Evolutionary conservation across 2,113 vertebrate species (phyloP), one percentile per base, ranked within the genome.

Genomic region (Dicentrarchus labrax): DNA sequence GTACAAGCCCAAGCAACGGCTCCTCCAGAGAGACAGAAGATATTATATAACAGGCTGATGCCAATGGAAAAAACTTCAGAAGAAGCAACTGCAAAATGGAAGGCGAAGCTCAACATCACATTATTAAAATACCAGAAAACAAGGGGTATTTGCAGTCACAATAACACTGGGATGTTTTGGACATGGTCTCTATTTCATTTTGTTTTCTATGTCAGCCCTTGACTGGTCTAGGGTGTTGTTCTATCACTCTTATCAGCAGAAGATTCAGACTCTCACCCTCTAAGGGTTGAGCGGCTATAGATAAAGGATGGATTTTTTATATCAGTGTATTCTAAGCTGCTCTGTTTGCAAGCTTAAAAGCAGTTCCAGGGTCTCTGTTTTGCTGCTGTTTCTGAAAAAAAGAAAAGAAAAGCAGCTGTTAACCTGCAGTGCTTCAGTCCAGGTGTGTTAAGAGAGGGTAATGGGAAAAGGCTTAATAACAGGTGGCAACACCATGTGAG

Each of bases 391-490:
- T 19, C 48, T 22, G 22, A 15, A 8, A 41, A 30, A 47, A 47
- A 47, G 8, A 45, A 2, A 11, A 45, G 12, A n/a, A n/a, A n/a
- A 79, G 36, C 17, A 60, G 7, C 8, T 24, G 59, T 80, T 48
- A 57, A 45, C 24, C 38, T 47, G 56, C 51, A 36, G 61, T 54
- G 57, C 13, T 57, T 73, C 8, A 13, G 17, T 41, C 50, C 72
- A 77, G 67, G 78, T 71, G 67, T 60, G 56, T 68, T 81, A 60
- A 66, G 19, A 72, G 36, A 57, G 62, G 60, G 43, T 76, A 53
- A 77, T 53, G 45, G 48, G n/a, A 30, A 36, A 73, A 66, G 30
- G 56, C 48, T 75, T 59, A 75, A 80, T 64, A 79, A 56, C 72
- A 71, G 45, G 69, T 54, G 45, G 16, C 38, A 70, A 36, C 71